phyloP scores from a whole-genome alignment of 2,113 vertebrate species.

The Tylochromis polylepis region DNA sequence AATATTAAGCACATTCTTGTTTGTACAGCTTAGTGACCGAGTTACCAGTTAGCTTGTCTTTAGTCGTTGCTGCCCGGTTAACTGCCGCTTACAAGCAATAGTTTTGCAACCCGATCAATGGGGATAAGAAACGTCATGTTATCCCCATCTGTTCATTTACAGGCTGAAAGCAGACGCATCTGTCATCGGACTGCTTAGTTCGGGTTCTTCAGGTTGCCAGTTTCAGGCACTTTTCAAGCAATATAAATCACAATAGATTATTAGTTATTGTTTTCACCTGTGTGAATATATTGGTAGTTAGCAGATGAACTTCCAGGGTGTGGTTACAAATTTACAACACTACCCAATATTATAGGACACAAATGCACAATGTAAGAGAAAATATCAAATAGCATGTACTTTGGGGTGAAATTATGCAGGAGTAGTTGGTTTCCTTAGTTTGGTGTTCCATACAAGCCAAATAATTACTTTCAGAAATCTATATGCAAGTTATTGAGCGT shows the following conservation, averaged over 20 bases:
- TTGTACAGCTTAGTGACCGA: neutral
- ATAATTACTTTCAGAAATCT: neutral
- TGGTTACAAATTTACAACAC: neutral
- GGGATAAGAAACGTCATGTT: neutral
- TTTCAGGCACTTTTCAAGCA: neutral
- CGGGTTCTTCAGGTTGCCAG: neutral
- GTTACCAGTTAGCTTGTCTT: neutral
- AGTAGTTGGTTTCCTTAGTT: neutral
- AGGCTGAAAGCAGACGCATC: neutral
- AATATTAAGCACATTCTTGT: neutral
- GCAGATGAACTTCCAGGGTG: neutral
- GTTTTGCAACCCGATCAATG: neutral
- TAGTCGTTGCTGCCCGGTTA: neutral
- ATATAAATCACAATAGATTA: rapidly evolving
- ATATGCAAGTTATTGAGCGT: rapidly evolving
- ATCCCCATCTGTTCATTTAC: neutral
- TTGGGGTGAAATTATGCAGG: no score
- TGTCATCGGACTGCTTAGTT: neutral
- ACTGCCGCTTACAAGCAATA: rapidly evolving
- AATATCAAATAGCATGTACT: neutral
- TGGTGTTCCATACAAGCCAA: neutral
- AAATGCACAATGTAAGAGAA: neutral
- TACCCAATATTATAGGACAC: neutral
- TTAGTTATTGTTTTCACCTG: neutral
- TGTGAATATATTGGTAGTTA: neutral